Evolutionary conservation across 92 coral and sea anemone species (phyloP).

Genomic region (Phenganax marumi): DNA sequence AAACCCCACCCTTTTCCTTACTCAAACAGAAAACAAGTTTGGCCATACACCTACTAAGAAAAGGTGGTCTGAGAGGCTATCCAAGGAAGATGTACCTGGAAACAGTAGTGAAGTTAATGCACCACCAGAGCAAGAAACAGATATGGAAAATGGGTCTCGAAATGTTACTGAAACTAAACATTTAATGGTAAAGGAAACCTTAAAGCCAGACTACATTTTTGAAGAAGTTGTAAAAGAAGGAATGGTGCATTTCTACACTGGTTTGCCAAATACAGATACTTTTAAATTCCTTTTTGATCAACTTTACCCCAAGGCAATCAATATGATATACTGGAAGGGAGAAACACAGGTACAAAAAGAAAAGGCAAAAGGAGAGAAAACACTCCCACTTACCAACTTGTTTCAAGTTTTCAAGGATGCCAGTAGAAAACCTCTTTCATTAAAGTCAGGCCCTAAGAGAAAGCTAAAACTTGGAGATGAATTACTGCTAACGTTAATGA

Average conservation of each 20-base stretch:
- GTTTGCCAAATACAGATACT: constrained; percentile 32
- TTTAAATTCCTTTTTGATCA: constrained; percentile 27
- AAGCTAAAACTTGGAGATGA: constrained; percentile 46
- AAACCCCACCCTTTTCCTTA: constrained; percentile 45
- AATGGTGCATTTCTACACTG: constrained; percentile 33
- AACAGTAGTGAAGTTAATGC: not conserved
- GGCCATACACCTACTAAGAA: constrained; percentile 41
- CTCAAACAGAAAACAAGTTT: constrained; percentile 33
- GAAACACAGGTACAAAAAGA: constrained; percentile 24
- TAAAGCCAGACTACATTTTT: constrained; percentile 14
- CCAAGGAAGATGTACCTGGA: not conserved
- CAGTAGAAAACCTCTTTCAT: constrained; percentile 8
- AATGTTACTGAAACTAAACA: not conserved
- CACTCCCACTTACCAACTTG: no score
- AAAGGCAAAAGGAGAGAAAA: not conserved
- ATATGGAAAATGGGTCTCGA: not conserved
- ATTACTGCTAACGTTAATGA: constrained; percentile 38
- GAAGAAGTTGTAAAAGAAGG: constrained; percentile 31
- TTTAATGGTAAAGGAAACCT: not conserved
- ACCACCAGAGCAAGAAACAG: not conserved
- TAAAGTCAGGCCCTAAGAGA: constrained; percentile 47
- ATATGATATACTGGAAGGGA: constrained; percentile 49
- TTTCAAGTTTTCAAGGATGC: constrained; percentile 1
- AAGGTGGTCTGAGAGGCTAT: not conserved
- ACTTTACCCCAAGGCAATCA: constrained; percentile 39